Evolutionary conservation across 1,140 invertebrate genomes (phyloP), one percentile per base, ranked within the genome.

Genomic region (Drosophila insularis): DNA sequence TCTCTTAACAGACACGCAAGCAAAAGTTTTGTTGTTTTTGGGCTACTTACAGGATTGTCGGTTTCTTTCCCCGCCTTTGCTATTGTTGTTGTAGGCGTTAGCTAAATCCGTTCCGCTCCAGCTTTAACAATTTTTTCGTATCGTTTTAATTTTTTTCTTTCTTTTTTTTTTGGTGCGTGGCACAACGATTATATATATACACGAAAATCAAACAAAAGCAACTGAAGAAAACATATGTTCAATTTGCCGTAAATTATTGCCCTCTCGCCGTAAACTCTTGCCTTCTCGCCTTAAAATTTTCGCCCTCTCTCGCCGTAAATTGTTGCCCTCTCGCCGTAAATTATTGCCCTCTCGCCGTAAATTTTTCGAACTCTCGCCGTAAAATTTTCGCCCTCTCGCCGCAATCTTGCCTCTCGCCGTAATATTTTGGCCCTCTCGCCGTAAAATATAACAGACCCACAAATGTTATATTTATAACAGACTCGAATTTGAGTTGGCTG

Each of bases 31-130:
- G 59, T 63, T 71, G 70, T 71, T 54, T 10, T 65, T 50, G 37
- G 59, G 58, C 64, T 76, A 68, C 74, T 77, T 62, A 77, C 74
- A 77, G 74, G 74, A 77, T 68, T 75, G 58, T 63, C 53, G 43
- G 66, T 68, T 70, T 58, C 60, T 68, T 68, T 50, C 23, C 37
- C 64, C 35, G 32, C 10, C 32, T 8, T 35, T 66, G 62, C 60
- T 54, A 35, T 70, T 82, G 72, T 68, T 82, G 84, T 82, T 84
- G 82, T 87, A 77, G 75, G 63, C 75, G 77, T 72, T 54, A 75
- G 60, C 70, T 62, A 23, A 31, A 31, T 71, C 50, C 70, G 54
- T 64, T 72, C 58, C 54, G 74, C 67, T 68, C 14, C 37, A 37
- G 37, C 23, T 32, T 23, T 39, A 65, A 37, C 35, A 50, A 17